Percentiles rank a stretch among this genome's conserved stretches.
Conservation (phyloP, 2,113 vertebrate species). For the Lanius collurio region DNA sequence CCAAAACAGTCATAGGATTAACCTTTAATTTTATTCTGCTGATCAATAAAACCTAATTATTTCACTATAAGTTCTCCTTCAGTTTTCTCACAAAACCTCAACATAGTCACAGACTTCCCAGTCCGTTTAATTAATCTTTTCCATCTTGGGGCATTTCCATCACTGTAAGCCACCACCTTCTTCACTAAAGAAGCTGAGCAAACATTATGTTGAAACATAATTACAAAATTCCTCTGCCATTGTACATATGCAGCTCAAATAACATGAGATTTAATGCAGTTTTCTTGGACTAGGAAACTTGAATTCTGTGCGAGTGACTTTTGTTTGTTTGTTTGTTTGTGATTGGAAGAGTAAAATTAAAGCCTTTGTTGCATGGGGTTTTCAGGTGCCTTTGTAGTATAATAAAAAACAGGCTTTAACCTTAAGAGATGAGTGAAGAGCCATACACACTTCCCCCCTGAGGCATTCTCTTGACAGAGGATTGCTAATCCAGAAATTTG, state of each 20-base stretch:
- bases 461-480: neutral
- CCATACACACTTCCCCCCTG: rapidly evolving
- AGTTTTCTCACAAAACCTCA: neutral
- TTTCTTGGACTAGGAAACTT: neutral
- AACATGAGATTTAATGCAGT: neutral
- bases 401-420: neutral
- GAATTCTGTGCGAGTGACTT: neutral
- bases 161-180: neutral
- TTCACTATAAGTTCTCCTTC: neutral
- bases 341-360: neutral
- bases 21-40: neutral
- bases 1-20: neutral
- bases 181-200: neutral
- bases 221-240: neutral
- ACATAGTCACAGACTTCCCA: neutral
- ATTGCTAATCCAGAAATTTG: neutral
- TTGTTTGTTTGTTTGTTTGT: neutral
- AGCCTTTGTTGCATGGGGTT: neutral
- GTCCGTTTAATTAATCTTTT: neutral
- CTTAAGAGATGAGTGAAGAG: neutral
- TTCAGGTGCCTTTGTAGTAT: neutral
- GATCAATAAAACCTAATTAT: neutral
- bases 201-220: neutral
- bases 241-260: neutral
- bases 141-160: neutral